Conservation (phyloP, 2,113 vertebrate genomes). For the Leiothrix lutea region DNA sequence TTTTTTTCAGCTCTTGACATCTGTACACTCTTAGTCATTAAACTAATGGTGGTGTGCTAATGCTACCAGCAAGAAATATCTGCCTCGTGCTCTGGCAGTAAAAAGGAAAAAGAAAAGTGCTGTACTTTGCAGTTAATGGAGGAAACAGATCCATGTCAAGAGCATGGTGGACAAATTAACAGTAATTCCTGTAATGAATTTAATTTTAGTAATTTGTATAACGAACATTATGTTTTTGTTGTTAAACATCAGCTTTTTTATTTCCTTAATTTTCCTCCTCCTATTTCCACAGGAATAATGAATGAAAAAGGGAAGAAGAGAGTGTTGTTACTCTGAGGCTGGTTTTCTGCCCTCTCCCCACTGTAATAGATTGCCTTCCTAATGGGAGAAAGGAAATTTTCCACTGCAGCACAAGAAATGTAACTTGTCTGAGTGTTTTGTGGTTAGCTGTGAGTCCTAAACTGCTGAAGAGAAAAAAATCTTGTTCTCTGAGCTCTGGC, state of each 20-base stretch:
- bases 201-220: neutral
- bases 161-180: neutral
- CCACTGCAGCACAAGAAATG: neutral
- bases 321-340: neutral
- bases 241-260: neutral
- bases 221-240: neutral
- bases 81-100: neutral
- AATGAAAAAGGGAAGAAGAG: neutral
- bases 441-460: neutral
- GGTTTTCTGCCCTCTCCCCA: neutral
- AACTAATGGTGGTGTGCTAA: conserved; percentile 21
- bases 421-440: neutral
- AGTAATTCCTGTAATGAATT: neutral
- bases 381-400: neutral
- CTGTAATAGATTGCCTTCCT: neutral
- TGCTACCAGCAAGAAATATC: neutral
- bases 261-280: neutral
- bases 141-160: neutral
- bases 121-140: neutral
- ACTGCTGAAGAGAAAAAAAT: neutral
- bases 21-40: conserved; percentile 8
- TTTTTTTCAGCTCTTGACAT: conserved; percentile 16
- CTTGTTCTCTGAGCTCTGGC: neutral
- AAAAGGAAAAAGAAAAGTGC: neutral
- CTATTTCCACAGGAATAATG: neutral